phyloP scores from a whole-genome alignment of 2,113 vertebrate genomes.

The Thunnus thynnus region DNA sequence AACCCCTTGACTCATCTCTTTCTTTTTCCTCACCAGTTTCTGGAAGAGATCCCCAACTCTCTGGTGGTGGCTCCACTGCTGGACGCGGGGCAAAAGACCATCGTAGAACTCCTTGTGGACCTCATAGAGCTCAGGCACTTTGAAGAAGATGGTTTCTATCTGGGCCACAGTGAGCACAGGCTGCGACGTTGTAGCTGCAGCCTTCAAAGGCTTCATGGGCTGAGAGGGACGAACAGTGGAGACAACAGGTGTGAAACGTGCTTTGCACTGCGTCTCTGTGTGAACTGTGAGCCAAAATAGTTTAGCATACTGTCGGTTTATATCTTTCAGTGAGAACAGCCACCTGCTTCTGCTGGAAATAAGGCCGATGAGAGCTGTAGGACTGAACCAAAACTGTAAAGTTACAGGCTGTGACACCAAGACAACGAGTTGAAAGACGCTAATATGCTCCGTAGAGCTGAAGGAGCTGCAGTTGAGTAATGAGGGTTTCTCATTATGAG shows the following conservation, averaged over 20 bases:
- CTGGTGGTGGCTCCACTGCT: slow-evolving; percentile 97
- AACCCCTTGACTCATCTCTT: not conserved
- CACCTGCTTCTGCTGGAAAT: no score
- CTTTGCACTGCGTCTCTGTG: not conserved
- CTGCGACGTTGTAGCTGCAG: slow-evolving; percentile 97
- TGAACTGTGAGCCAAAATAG: not conserved
- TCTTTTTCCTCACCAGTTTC: slow-evolving; percentile 89
- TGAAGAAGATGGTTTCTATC: slow-evolving; percentile 99
- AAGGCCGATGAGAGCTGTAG: no score
- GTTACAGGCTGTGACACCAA: not conserved
- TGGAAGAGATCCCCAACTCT: slow-evolving; percentile 98
- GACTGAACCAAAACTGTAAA: no score
- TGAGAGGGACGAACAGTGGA: slow-evolving; percentile 64
- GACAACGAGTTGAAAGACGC: not conserved
- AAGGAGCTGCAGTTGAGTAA: no score
- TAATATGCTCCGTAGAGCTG: not conserved
- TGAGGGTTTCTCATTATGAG: no score
- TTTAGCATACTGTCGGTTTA: no score
- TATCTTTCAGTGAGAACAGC: no score
- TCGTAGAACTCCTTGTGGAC: slow-evolving; percentile 99
- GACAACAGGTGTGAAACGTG: not conserved
- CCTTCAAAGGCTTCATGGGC: slow-evolving; percentile 99
- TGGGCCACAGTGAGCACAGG: slow-evolving; percentile 94
- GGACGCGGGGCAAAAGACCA: slow-evolving; percentile 92
- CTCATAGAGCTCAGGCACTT: slow-evolving; percentile 98